Conservation (phyloP, 2,797 vertebrate species). For the Pseudochaenichthys georgianus region DNA sequence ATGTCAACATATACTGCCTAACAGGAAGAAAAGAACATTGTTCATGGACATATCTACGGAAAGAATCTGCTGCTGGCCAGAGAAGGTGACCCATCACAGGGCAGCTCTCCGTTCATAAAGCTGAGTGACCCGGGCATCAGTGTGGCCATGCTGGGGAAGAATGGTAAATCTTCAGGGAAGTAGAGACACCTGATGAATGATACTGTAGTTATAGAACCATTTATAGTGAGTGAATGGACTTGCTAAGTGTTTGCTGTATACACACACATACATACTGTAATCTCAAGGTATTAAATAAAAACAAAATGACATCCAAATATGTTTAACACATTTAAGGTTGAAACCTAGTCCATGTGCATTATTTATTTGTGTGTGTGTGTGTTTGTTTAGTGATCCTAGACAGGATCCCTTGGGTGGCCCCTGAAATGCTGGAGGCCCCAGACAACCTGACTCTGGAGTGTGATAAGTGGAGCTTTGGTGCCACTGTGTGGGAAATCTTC, state of each 20-base stretch:
- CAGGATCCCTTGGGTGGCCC: conserved; percentile 96
- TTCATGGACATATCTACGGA: conserved; percentile 93
- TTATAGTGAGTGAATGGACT: too few species aligned
- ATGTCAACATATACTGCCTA: neutral
- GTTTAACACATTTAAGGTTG: neutral
- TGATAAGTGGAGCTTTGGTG: conserved; percentile 96
- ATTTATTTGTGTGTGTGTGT: conserved; percentile 5
- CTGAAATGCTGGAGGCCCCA: conserved; percentile 85
- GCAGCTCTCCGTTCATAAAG: conserved; percentile 92
- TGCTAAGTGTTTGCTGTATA: neutral
- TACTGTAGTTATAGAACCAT: too few species aligned
- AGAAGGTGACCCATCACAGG: conserved; percentile 82
- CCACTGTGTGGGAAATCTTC: conserved; percentile 96
- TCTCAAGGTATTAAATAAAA: neutral
- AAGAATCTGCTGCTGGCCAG: conserved; percentile 94
- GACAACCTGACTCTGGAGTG: conserved; percentile 84
- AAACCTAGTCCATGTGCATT: neutral
- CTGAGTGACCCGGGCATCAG: conserved; percentile 94
- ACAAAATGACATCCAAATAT: neutral
- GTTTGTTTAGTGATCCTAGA: conserved; percentile 87
- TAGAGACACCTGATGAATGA: too few species aligned
- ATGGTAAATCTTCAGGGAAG: too few species aligned
- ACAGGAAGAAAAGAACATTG: conserved; percentile 93
- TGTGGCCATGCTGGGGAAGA: conserved; percentile 83
- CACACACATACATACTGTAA: neutral